Percentiles rank a stretch among this genome's conserved stretches.
phyloP scores from a whole-genome alignment of 2,888 invertebrate genomes.

The Athalia circularis region DNA sequence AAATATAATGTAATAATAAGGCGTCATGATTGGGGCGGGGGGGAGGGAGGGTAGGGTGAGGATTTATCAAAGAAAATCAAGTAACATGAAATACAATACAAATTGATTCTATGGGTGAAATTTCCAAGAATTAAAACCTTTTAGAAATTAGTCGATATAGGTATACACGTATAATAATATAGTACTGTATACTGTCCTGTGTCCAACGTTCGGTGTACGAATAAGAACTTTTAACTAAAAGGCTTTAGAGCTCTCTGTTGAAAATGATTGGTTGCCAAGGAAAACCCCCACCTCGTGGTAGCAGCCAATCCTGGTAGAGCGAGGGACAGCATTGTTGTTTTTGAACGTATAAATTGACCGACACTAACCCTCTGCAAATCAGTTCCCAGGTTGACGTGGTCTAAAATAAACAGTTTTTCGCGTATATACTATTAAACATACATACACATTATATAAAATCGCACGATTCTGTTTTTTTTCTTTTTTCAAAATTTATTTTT shows the following conservation, averaged over 20 bases:
- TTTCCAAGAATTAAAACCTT: conserved; percentile 31
- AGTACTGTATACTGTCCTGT: neutral
- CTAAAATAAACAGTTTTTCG: conserved; percentile 34
- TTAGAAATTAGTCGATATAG: neutral
- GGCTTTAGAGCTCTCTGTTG: neutral
- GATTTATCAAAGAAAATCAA: conserved; percentile 26
- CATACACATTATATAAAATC: neutral
- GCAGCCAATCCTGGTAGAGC: conserved; percentile 68
- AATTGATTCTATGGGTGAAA: conserved; percentile 8
- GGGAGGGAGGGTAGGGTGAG: neutral
- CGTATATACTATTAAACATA: neutral
- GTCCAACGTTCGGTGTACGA: neutral
- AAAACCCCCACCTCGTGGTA: conserved; percentile 57
- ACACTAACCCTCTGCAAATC: conserved; percentile 62
- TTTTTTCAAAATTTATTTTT: too few species aligned
- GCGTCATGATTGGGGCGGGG: neutral
- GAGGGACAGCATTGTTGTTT: conserved; percentile 68
- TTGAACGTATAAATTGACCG: conserved; percentile 72
- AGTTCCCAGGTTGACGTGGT: conserved; percentile 53
- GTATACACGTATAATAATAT: neutral
- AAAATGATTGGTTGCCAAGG: conserved; percentile 58
- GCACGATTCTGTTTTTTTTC: too few species aligned
- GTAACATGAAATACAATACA: neutral
- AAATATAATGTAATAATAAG: neutral
- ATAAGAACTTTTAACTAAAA: too few species aligned